A percentile compares a stretch with the other conserved stretches of the same genome.
Evolutionary conservation across 2,113 vertebrate genomes (phyloP).

Genomic region (Chlamydotis undulata): DNA sequence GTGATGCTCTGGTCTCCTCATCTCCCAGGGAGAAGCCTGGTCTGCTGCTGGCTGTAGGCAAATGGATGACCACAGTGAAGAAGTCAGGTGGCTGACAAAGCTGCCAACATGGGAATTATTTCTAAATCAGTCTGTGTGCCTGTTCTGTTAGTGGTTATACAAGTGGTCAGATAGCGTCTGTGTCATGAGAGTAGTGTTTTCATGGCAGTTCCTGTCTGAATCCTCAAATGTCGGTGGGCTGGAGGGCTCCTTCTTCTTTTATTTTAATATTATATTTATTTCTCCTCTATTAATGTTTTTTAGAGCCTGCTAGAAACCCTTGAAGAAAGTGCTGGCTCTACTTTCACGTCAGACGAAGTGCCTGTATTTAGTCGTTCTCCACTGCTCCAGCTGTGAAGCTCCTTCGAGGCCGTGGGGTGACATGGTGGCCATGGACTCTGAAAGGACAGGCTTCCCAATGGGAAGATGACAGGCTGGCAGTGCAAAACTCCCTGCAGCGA

Average conservation of each 20-base stretch:
- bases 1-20: neutral
- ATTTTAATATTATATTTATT: neutral
- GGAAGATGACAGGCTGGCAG: neutral
- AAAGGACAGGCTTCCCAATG: neutral
- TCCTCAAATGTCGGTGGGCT: neutral
- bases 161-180: accelerated
- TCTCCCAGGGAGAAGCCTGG: neutral
- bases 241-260: neutral
- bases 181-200: neutral
- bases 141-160: neutral
- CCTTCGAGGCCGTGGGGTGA: neutral
- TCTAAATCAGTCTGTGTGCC: neutral
- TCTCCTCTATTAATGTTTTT: neutral
- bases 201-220: neutral
- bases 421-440: neutral
- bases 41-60: neutral
- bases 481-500: neutral
- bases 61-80: too few relatives aligned
- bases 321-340: neutral
- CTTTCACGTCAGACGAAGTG: neutral
- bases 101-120: neutral
- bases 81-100: neutral
- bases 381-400: neutral
- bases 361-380: neutral
- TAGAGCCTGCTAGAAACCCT: neutral